phyloP scores from a whole-genome alignment of 1,140 invertebrate genomes.

The Laupala kohalensis region DNA sequence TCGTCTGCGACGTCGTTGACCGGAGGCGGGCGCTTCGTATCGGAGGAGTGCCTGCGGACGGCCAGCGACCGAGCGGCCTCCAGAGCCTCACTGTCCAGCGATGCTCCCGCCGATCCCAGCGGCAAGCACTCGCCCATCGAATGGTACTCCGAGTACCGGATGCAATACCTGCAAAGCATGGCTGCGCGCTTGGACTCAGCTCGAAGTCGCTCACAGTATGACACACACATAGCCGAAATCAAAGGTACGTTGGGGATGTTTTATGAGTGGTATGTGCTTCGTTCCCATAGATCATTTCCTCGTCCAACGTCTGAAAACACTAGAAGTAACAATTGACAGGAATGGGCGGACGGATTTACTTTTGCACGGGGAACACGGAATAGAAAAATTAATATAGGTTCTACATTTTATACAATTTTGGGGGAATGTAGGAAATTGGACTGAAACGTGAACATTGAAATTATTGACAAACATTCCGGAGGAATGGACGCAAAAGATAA shows the following conservation, averaged over 20 bases:
- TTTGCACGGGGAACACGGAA: neutral
- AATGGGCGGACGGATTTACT: too few species aligned
- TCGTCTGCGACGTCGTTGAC: constrained; percentile 35
- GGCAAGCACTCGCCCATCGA: constrained; percentile 24
- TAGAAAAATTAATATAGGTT: neutral
- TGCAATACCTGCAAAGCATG: constrained; percentile 37
- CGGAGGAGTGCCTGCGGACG: constrained; percentile 39
- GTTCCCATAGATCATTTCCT: neutral
- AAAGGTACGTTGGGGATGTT: constrained; percentile 46
- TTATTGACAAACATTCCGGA: neutral
- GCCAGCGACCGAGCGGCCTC: constrained; percentile 23
- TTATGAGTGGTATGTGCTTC: neutral
- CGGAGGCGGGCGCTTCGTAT: constrained; percentile 40
- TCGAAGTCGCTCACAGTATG: constrained; percentile 64
- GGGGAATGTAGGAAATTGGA: neutral
- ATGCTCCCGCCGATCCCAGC: constrained; percentile 13
- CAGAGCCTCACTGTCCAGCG: constrained; percentile 17
- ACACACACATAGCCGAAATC: constrained; percentile 72
- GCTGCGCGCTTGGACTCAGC: constrained; percentile 45
- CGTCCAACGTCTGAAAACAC: too few species aligned
- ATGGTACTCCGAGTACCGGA: constrained; percentile 43
- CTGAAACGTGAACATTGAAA: neutral
- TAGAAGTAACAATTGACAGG: too few species aligned
- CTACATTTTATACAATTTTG: neutral
- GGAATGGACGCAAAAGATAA: too few species aligned